Conservation (phyloP, 35 echinoderm and acorn worm genomes). For the Strongylocentrotus purpuratus region DNA sequence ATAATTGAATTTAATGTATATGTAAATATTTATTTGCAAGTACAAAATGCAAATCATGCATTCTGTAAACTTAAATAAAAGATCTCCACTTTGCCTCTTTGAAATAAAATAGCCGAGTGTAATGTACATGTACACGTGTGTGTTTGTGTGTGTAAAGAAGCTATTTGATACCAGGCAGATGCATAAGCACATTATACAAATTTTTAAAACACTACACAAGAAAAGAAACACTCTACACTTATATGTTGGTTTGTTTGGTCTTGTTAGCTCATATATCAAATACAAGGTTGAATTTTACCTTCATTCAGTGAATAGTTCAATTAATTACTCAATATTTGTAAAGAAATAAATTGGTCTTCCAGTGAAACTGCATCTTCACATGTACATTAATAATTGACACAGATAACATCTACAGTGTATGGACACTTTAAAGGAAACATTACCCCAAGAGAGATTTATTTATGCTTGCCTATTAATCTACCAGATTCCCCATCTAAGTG, state of each 20-base stretch:
- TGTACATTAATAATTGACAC: too few species aligned
- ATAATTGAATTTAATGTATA: too few species aligned
- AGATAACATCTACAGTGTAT: too few species aligned
- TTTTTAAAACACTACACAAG: not conserved
- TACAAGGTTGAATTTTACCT: too few species aligned
- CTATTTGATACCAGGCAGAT: too few species aligned
- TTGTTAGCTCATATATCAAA: not conserved
- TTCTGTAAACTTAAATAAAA: not conserved
- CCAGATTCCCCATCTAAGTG: too few species aligned
- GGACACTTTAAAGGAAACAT: too few species aligned
- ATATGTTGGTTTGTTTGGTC: not conserved
- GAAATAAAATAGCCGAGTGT: not conserved
- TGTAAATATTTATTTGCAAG: not conserved
- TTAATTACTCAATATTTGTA: not conserved
- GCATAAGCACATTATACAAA: too few species aligned
- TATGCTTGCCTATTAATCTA: too few species aligned
- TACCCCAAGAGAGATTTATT: too few species aligned
- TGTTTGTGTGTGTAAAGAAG: too few species aligned
- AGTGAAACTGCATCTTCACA: not conserved
- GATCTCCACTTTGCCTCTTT: not conserved
- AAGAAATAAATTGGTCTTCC: not conserved
- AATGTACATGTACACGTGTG: too few species aligned
- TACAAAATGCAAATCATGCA: not conserved
- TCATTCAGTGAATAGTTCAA: not conserved
- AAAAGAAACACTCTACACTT: not conserved